Base-by-base conservation (phyloP, 2,888 invertebrate genomes). In the Cinara cedri region DNA sequence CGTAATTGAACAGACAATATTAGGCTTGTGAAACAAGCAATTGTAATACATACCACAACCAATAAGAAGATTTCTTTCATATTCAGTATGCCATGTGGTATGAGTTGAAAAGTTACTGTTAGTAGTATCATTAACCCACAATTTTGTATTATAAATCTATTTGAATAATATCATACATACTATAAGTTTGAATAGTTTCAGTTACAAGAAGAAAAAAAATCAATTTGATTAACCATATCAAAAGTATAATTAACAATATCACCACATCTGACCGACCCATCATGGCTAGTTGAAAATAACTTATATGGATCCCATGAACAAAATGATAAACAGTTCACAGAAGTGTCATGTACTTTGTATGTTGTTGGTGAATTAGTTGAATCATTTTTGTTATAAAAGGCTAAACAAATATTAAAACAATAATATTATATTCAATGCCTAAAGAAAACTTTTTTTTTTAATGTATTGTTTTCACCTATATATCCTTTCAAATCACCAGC, bases 401-500 rank as follows among this genome's bases (percentile, higher is more conserved):
- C 85, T 85, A 75, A 3, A 34, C 34, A 34, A 82, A 83, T 63
- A 68, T 62, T 14, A 11, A 46, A 60, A 46, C 10, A 42, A 42
- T 54, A 55, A 3, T 16, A 55, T 21, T 42, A 55, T 34, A 10
- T 3, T 57, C 14, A 24, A 62, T n/a, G 16, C 0, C 3, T 34
- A 34, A 34, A 34, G 34, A 6, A 6, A 34, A 34, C 8, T 44
- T 14, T 4, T 2, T 14, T 54, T 34, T 16, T n/a, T 16, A 44
- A n/a, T n/a, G 1, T 19, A 62, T 62, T 26, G 1, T 11, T n/a
- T 42, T 81, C 78, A 84, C 84, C 82, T 24, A 87, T 76, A 68
- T 84, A 82, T 4, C 87, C 87, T 84, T 83, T 83, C 76, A 85
- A 85, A 82, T 85, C 86, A 16, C 87, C 87, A 21, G 84, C 85